phyloP scores from a whole-genome alignment of 2,113 vertebrate species.

The Colossoma macropomum region DNA sequence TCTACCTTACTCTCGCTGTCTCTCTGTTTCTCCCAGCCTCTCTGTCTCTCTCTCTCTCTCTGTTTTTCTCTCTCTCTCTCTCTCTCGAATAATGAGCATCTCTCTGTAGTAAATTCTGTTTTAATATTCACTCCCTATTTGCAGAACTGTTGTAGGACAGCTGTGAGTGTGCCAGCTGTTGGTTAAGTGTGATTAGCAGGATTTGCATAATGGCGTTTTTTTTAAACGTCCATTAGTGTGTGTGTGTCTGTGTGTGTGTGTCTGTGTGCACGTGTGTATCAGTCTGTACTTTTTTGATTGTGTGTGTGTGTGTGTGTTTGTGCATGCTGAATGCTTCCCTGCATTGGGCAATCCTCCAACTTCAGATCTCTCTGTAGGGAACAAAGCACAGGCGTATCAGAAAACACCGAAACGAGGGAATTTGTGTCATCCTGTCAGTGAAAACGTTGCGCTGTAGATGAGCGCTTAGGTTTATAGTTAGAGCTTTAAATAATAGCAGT shows the following conservation, averaged over 20 bases:
- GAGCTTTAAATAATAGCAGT: background rate
- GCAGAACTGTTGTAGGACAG: constrained; percentile 42
- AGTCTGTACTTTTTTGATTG: constrained; percentile 6
- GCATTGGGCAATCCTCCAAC: background rate
- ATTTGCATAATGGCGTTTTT: constrained; percentile 54
- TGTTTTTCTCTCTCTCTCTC: background rate
- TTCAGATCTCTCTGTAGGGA: background rate
- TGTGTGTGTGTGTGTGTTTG: background rate
- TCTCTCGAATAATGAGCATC: background rate
- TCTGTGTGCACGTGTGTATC: constrained; percentile 9
- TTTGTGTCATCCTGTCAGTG: background rate
- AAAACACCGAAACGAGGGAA: background rate
- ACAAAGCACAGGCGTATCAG: background rate
- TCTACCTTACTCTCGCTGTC: no score
- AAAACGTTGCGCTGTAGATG: background rate
- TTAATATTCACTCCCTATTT: constrained; percentile 31
- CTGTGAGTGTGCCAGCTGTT: constrained; percentile 45
- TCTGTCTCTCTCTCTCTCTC: no score
- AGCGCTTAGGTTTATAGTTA: background rate
- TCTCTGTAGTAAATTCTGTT: background rate
- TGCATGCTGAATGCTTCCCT: background rate
- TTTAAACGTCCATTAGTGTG: background rate
- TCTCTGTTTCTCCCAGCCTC: no score
- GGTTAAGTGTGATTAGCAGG: constrained; percentile 31
- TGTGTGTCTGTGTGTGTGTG: constrained; percentile 21